phyloP scores from a whole-genome alignment of 1,140 invertebrate species.

The Eupristina koningsbergeri region DNA sequence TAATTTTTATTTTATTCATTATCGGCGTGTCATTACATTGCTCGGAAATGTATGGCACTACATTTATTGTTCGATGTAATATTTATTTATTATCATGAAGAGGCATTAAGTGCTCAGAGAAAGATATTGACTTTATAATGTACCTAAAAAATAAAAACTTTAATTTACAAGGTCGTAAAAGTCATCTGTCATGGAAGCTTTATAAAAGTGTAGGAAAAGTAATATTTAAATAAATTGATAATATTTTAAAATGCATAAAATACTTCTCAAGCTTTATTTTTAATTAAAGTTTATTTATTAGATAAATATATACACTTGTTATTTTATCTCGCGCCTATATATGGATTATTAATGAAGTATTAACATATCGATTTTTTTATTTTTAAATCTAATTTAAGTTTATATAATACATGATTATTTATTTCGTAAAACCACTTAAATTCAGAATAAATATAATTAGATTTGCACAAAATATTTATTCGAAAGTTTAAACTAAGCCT shows the following conservation, averaged over 20 bases:
- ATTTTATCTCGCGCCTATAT: neutral
- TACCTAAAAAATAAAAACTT: slow-evolving; percentile 1
- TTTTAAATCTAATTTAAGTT: neutral
- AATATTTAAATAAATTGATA: slow-evolving; percentile 4
- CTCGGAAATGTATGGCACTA: neutral
- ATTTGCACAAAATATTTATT: no score
- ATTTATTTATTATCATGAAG: slow-evolving; percentile 4
- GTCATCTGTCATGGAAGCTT: neutral
- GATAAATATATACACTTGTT: neutral
- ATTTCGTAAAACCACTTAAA: no score
- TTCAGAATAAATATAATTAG: no score
- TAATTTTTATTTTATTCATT: neutral
- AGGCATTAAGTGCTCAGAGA: neutral
- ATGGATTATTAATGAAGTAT: neutral
- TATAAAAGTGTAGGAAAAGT: neutral
- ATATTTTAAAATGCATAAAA: neutral
- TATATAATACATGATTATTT: neutral
- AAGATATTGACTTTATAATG: neutral
- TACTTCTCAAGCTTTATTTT: neutral
- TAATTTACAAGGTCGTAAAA: neutral
- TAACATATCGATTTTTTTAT: neutral
- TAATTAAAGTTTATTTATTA: neutral
- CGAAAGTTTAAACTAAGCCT: no score
- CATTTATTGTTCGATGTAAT: neutral
- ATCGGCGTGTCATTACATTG: neutral